Evolutionary conservation across 2,888 invertebrate genomes (phyloP), one percentile per base, ranked within the genome.

Genomic region (Pemphredon lugubris): DNA sequence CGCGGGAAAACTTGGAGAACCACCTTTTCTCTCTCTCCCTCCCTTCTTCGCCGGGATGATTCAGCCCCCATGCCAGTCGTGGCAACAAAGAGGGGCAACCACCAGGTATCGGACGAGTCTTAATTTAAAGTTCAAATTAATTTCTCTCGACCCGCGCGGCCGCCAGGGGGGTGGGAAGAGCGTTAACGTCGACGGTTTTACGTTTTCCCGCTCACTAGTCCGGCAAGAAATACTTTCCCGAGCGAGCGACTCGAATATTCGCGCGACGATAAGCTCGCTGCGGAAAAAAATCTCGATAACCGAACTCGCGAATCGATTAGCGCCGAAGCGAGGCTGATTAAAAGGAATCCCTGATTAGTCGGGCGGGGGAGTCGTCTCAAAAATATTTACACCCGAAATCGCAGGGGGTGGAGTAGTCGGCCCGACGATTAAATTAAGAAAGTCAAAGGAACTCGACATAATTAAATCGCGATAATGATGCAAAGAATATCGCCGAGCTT

Each of bases 41-140:
- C 67, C 51, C 59, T 61, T 54, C 47, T 66, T 54, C 76, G 55
- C 67, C 11, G 58, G 65, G 75, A 75, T 73, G 79, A 83, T 79
- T 83, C 79, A 72, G 71, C 58, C 71, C 72, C 71, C 48, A n/a
- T 73, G 73, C 70, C 76, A 80, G 76, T 73, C 60, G 77, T 76
- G 78, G 83, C 85, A 86, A 89, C 89, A 89, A 89, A 89, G 87
- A 85, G 65, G 84, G n/a, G n/a, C n/a, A n/a, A n/a, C 82, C 82
- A 82, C 85, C 86, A 86, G 86, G 86, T 88, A 89, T 89, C 86
- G 85, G 83, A 79, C 83, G 84, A 87, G 87, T 88, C 87, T 89
- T 89, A 89, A 89, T 89, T 89, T 89, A 89, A 89, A 89, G 86
- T 89, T 89, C 81, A 89, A 89, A 89, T 89, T 89, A 89, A 89